Evolutionary conservation across 2,888 invertebrate genomes (phyloP), one percentile per base, ranked within the genome.

Genomic region (Dynastes grantii): DNA sequence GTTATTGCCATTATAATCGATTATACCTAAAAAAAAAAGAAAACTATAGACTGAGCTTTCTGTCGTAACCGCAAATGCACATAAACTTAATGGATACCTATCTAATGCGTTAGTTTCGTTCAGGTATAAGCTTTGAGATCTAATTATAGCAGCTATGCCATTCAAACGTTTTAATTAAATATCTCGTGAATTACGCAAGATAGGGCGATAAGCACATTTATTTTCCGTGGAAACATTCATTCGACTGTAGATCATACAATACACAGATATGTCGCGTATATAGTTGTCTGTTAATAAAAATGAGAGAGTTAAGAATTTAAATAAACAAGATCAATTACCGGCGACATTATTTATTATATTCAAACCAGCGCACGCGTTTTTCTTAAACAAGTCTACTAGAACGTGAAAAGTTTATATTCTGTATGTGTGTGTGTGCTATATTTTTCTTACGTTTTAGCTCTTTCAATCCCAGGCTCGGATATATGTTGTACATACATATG

Each of bases 301-400:
- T 55, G 55, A 16, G 55, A 55, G 22, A 70, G 27, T 11, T n/a
- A 51, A 29, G 51, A 70, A 70, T 67, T 53, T 70, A 51, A 70
- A 70, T 70, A 70, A 70, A 70, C 51, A 70, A 70, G 70, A 70
- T 70, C 70, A 70, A 70, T 70, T 70, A 70, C 70, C 4, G 32
- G 32, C 51, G 32, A 29, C 70, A 70, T 70, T 51, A 70, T 70
- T 70, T 70, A 70, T 70, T 53, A 70, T 70, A 70, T 53, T 53
- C 32, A 29, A 70, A 70, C 32, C 51, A 51, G 29, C 32, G 13
- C 51, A 67, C n/a, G 40, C 37, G 22, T 29, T 49, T 70, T 70
- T 49, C 51, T 70, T 53, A 70, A 70, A 51, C 49, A 53, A 70
- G 27, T 51, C 29, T 49, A 70, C 27, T 32, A 49, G 70, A 70